phyloP scores from a whole-genome alignment of 2,113 vertebrate species.

The Epinephelus lanceolatus region DNA sequence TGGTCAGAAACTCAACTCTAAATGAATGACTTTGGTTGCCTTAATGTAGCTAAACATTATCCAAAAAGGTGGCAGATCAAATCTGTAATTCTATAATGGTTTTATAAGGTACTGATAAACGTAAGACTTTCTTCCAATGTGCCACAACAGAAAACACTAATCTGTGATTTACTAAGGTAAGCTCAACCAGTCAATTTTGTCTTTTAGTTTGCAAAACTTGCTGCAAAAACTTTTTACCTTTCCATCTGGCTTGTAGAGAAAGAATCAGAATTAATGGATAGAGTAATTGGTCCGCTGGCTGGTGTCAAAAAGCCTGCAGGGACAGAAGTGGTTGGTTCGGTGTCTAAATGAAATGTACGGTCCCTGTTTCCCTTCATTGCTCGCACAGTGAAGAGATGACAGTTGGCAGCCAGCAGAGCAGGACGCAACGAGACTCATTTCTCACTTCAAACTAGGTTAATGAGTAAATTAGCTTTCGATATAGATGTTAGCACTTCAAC shows the following conservation, averaged over 20 bases:
- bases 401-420: conserved; percentile 43
- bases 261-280: not conserved
- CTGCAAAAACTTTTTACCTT: conserved; percentile 9
- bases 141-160: not conserved
- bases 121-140: not conserved
- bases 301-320: conserved; percentile 11
- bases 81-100: not conserved
- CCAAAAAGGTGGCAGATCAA: not conserved
- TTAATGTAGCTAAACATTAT: not conserved
- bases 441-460: conserved; percentile 52
- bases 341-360: conserved; percentile 42
- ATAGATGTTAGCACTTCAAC: conserved; percentile 32
- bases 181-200: not conserved
- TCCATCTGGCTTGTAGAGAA: not conserved
- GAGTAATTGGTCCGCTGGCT: conserved; percentile 20
- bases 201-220: not conserved
- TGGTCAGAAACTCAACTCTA: not conserved
- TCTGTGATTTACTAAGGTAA: not conserved
- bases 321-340: conserved; percentile 14
- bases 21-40: not conserved
- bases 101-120: not conserved
- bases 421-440: conserved; percentile 22
- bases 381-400: conserved; percentile 42
- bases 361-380: conserved; percentile 26
- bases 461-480: conserved; percentile 62